Evolutionary conservation across 2,888 invertebrate species (phyloP).

Genomic region (Chironomus riparius): DNA sequence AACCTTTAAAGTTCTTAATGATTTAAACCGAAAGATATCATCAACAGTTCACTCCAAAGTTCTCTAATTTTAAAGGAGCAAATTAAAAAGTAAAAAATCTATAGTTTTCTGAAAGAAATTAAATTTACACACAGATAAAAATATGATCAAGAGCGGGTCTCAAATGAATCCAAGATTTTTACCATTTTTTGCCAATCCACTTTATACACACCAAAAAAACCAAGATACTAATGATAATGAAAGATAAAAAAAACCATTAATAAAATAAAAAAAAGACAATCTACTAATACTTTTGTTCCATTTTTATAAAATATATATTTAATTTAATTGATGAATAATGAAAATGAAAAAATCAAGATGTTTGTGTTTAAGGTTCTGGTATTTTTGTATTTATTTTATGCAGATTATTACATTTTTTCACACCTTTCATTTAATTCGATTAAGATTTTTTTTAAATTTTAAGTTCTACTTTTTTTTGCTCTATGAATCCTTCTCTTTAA

Average conservation of each 20-base stretch:
- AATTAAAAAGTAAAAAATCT: neutral
- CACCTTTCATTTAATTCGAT: neutral
- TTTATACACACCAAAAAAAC: constrained; percentile 10
- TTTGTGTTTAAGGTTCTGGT: constrained; percentile 23
- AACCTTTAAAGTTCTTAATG: no score
- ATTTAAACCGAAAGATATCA: no score
- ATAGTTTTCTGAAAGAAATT: neutral
- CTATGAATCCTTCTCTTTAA: neutral
- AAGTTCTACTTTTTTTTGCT: neutral
- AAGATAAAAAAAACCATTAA: neutral
- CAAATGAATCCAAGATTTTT: constrained; percentile 12
- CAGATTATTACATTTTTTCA: neutral
- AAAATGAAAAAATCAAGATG: neutral
- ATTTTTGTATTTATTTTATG: constrained; percentile 15
- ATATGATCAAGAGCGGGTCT: constrained; percentile 17
- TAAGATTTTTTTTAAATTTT: neutral
- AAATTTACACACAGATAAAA: neutral
- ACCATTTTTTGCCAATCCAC: constrained; percentile 6
- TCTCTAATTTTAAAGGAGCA: no score
- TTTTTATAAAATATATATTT: constrained; percentile 4
- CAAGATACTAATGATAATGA: constrained; percentile 2
- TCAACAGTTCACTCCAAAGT: no score
- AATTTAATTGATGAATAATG: neutral
- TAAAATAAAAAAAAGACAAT: constrained; percentile 22
- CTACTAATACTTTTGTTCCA: constrained; percentile 20